A percentile compares a stretch with the other conserved stretches of the same genome.
phyloP scores from a whole-genome alignment of 1,140 invertebrate species.

The Drusus annulatus region DNA sequence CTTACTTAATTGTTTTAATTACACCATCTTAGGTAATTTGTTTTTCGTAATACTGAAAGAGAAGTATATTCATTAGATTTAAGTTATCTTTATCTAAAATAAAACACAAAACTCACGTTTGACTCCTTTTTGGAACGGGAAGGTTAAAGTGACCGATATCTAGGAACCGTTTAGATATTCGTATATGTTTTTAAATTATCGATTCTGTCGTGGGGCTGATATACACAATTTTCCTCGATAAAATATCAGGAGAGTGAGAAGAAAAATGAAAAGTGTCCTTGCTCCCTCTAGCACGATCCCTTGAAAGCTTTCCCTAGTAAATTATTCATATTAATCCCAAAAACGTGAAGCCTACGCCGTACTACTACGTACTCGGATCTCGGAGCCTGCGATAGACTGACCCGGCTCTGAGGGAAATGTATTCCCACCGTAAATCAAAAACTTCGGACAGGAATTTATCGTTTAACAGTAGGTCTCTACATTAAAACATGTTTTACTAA shows the following conservation, averaged over 20 bases:
- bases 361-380: background rate
- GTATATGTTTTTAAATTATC: background rate
- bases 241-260: conserved; percentile 26
- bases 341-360: conserved; percentile 22
- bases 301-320: conserved; percentile 31
- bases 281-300: conserved; percentile 19
- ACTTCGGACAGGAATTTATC: background rate
- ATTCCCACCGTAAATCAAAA: background rate
- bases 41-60: no score
- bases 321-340: conserved; percentile 38
- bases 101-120: no score
- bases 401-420: background rate
- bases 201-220: background rate
- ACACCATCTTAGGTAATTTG: no score
- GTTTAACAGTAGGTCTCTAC: no score
- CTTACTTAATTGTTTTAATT: no score
- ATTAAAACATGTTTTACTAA: background rate
- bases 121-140: no score
- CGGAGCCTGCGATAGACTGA: background rate
- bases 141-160: no score
- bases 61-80: no score
- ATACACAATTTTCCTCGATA: conserved; percentile 7
- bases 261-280: conserved; percentile 6
- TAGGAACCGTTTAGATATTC: no score
- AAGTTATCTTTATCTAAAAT: no score